These are phyloP conservation scores for Pheucticus melanocephalus DNA, from an alignment of 2,113 vertebrate genomes.

Conservation along the genomic window DNA sequence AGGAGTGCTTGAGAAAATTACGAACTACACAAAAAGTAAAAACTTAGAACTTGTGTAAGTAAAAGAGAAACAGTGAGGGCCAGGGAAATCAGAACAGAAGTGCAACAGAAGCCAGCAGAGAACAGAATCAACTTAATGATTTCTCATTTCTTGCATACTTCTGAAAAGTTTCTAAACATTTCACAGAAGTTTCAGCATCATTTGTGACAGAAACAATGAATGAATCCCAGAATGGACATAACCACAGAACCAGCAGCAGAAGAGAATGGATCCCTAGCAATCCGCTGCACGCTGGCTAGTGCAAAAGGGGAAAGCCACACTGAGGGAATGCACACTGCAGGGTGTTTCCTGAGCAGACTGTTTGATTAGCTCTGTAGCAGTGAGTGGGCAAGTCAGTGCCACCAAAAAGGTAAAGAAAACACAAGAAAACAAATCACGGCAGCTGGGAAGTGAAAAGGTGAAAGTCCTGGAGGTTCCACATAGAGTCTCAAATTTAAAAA, in stretches of 20 bases:
- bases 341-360: rapidly evolving
- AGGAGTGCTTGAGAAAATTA: neutral
- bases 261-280: neutral
- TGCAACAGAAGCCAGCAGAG: neutral
- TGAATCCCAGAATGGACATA: neutral
- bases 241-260: neutral
- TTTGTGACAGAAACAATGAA: neutral
- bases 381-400: neutral
- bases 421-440: rapidly evolving
- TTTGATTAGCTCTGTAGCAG: neutral
- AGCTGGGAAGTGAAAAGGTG: neutral
- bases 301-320: neutral
- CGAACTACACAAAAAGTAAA: neutral
- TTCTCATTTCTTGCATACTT: neutral
- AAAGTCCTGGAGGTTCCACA: rapidly evolving
- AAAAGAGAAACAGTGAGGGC: neutral
- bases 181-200: neutral
- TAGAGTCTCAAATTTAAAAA: neutral
- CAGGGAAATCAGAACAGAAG: neutral
- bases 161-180: neutral
- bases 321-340: neutral
- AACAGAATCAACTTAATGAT: neutral
- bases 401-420: neutral
- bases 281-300: neutral
- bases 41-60: neutral